These are phyloP conservation scores for Pimephales promelas DNA, from an alignment of 2,113 vertebrate species.

Conservation along the genomic window DNA sequence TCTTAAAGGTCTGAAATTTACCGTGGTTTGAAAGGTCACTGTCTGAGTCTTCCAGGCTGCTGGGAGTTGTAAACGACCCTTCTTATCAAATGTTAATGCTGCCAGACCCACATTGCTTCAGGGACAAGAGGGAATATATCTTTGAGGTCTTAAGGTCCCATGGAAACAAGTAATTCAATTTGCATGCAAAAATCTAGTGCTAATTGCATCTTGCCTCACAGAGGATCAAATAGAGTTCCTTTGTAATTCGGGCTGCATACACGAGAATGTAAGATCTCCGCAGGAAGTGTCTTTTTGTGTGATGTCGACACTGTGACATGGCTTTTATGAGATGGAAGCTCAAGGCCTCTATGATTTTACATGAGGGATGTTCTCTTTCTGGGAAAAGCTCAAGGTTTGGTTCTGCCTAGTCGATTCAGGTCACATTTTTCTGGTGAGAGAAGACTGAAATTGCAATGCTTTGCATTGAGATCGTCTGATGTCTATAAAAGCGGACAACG, in stretches of 20 bases:
- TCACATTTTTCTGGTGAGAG: conserved; percentile 12
- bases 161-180: conserved; percentile 79
- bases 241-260: conserved; percentile 51
- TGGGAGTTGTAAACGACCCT: conserved; percentile 80
- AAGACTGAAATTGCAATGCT: neutral
- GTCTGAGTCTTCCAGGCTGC: conserved; percentile 74
- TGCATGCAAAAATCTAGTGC: conserved; percentile 71
- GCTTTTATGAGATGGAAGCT: conserved; percentile 46
- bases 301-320: conserved; percentile 31
- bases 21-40: conserved; percentile 81
- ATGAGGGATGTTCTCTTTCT: conserved; percentile 38
- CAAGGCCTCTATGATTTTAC: conserved; percentile 44
- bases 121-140: conserved; percentile 64
- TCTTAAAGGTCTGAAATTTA: conserved; percentile 78
- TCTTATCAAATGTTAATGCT: conserved; percentile 85
- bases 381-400: conserved; percentile 35
- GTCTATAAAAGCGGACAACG: neutral
- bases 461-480: neutral
- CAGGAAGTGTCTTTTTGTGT: conserved; percentile 45
- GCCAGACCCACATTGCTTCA: conserved; percentile 71
- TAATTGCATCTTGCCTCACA: conserved; percentile 73
- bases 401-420: conserved; percentile 15
- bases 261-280: conserved; percentile 63
- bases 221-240: conserved; percentile 71
- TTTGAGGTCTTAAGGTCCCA: conserved; percentile 77